phyloP scores from a whole-genome alignment of 2,888 invertebrate genomes.

The Drosophila melanosoma region DNA sequence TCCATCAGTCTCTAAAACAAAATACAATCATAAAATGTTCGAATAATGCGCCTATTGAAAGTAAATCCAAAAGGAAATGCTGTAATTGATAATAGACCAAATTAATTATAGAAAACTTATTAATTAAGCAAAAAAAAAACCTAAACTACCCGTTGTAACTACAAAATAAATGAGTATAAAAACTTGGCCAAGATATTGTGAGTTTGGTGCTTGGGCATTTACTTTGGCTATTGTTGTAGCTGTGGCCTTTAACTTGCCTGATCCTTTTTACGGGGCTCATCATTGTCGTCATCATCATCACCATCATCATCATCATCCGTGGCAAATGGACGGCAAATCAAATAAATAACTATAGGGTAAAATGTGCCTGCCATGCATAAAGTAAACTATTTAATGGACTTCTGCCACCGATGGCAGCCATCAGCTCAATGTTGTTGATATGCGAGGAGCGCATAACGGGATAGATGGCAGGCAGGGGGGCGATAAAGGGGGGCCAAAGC shows the following conservation, averaged over 20 bases:
- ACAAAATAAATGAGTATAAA: conserved; percentile 23
- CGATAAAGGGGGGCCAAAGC: conserved; percentile 22
- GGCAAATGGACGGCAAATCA: conserved; percentile 66
- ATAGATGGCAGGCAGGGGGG: background rate
- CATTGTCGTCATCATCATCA: conserved; percentile 46
- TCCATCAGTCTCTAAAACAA: background rate
- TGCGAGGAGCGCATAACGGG: background rate
- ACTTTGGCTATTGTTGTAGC: conserved; percentile 46
- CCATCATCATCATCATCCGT: conserved; percentile 41
- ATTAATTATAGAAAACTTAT: background rate
- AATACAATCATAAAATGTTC: background rate
- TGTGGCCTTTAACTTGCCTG: conserved; percentile 53
- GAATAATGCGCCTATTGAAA: background rate
- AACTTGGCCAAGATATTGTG: conserved; percentile 31
- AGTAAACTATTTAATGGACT: conserved; percentile 81
- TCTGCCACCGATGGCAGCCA: conserved; percentile 62
- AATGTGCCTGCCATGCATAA: conserved; percentile 79
- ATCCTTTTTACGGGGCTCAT: conserved; percentile 74
- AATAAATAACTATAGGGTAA: conserved; percentile 75
- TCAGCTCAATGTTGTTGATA: conserved; percentile 40
- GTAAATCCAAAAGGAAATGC: background rate
- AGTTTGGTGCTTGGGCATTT: conserved; percentile 14
- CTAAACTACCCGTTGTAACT: background rate
- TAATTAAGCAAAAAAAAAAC: background rate
- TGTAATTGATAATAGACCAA: background rate